These are phyloP conservation scores for Tyto alba DNA, from an alignment of 2,113 vertebrate species.

Conservation along the genomic window DNA sequence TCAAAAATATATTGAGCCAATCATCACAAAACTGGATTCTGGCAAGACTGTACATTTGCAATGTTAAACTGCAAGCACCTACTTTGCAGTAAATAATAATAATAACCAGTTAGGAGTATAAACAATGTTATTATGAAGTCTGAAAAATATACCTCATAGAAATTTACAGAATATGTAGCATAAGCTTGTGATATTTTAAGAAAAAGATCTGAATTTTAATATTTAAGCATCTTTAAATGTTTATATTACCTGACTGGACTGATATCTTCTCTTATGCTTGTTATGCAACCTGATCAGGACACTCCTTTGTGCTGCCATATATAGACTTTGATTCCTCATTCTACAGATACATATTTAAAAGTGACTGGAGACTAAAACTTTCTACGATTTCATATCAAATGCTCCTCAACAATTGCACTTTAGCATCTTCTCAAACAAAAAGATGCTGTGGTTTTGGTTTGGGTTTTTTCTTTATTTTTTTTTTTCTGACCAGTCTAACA, in stretches of 20 bases:
- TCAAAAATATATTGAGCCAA: not conserved
- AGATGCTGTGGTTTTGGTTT: not conserved
- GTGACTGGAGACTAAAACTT: not conserved
- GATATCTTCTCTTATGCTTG: not conserved
- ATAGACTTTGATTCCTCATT: not conserved
- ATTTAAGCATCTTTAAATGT: not conserved
- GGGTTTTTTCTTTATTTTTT: too few relatives aligned
- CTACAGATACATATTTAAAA: not conserved
- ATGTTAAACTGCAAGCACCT: not conserved
- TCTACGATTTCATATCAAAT: not conserved
- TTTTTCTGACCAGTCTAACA: constrained; percentile 17
- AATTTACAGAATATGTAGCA: not conserved
- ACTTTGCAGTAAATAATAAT: not conserved
- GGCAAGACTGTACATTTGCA: not conserved
- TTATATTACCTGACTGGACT: not conserved
- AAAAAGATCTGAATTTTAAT: not conserved
- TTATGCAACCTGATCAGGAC: not conserved
- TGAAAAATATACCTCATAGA: not conserved
- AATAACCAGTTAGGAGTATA: not conserved
- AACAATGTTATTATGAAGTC: not conserved
- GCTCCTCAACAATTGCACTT: not conserved
- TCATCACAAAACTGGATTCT: not conserved
- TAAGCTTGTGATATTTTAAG: not conserved
- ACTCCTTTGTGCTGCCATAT: not conserved
- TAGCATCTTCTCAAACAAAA: not conserved